Conservation (phyloP, 2,888 invertebrate genomes). For the Papilio protenor region DNA sequence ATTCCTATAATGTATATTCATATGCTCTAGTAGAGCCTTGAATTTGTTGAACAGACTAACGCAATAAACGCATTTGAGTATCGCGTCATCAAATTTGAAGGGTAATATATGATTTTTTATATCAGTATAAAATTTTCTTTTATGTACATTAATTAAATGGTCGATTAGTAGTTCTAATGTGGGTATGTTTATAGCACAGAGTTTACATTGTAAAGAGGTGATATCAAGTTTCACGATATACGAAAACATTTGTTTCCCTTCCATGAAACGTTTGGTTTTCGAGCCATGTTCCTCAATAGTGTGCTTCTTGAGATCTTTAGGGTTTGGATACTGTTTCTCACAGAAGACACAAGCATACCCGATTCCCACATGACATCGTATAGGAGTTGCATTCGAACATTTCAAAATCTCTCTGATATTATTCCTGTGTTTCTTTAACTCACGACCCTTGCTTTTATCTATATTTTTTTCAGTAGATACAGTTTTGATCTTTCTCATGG, state of each 20-base stretch:
- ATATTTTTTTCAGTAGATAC: constrained; percentile 3
- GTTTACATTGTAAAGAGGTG: constrained; percentile 51
- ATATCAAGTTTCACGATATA: constrained; percentile 64
- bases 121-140: constrained; percentile 51
- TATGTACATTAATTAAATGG: constrained; percentile 48
- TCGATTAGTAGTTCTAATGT: constrained; percentile 47
- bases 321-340: constrained; percentile 51
- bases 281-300: constrained; percentile 53
- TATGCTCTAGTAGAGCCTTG: constrained; percentile 55
- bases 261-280: constrained; percentile 56
- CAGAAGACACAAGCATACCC: constrained; percentile 64
- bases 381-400: constrained; percentile 65
- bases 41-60: constrained; percentile 48
- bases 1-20: constrained; percentile 61
- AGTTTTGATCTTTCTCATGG: constrained; percentile 29
- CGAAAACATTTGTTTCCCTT: constrained; percentile 55
- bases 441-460: constrained; percentile 41
- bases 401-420: constrained; percentile 58
- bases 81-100: constrained; percentile 57
- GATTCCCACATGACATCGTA: constrained; percentile 56
- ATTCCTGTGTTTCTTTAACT: constrained; percentile 58
- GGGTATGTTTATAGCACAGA: constrained; percentile 45
- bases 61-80: constrained; percentile 53
- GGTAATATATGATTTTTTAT: constrained; percentile 60
- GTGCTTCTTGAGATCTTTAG: constrained; percentile 60